phyloP scores from a whole-genome alignment of 2,113 vertebrate genomes.

The Mormyrus iriodes region DNA sequence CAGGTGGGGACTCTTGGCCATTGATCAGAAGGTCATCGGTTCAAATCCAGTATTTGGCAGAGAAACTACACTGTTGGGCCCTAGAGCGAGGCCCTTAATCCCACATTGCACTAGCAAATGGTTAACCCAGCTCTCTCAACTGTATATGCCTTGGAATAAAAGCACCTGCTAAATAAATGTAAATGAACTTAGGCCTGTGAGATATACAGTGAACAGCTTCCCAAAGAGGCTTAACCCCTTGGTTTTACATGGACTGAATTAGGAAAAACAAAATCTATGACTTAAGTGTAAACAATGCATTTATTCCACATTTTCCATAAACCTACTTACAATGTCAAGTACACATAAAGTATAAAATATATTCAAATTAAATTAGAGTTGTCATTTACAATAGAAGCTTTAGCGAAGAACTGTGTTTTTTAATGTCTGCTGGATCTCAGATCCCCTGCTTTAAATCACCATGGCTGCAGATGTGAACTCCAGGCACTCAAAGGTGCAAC shows the following conservation, averaged over 20 bases:
- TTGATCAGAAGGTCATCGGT: background rate
- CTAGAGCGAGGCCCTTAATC: background rate
- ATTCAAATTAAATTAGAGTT: conserved; percentile 56
- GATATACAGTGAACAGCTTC: background rate
- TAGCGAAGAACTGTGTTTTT: conserved; percentile 1
- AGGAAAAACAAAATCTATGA: background rate
- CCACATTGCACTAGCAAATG: background rate
- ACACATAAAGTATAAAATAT: conserved; percentile 40
- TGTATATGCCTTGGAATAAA: background rate
- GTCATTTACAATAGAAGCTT: conserved; percentile 30
- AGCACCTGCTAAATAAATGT: background rate
- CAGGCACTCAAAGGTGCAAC: background rate
- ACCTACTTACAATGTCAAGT: conserved; percentile 33
- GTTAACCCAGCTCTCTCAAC: background rate
- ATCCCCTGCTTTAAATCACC: background rate
- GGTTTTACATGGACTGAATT: conserved; percentile 46
- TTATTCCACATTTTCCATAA: conserved; percentile 39
- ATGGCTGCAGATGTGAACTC: background rate
- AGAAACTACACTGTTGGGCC: background rate
- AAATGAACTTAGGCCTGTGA: background rate
- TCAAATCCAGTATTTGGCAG: background rate
- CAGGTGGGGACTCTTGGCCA: background rate
- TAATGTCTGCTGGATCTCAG: background rate
- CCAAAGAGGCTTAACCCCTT: background rate
- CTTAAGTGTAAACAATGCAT: background rate